Conservation (phyloP, 2,113 vertebrate species). For the Poeciliopsis prolifica region DNA sequence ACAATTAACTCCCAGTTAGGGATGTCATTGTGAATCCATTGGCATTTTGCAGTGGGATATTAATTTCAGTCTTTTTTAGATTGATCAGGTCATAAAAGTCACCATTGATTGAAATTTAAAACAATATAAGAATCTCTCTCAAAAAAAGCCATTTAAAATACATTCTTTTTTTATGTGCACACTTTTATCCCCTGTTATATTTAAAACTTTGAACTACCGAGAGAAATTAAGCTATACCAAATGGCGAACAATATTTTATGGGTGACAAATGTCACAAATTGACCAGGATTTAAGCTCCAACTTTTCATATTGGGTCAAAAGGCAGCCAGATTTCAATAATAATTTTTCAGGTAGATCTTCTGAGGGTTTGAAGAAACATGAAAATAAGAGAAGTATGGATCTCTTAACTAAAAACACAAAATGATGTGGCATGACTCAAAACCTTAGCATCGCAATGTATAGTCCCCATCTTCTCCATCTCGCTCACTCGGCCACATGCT, state of each 20-base stretch:
- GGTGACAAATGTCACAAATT: neutral
- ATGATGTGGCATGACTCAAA: neutral
- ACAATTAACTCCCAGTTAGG: too few species aligned
- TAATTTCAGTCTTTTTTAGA: neutral
- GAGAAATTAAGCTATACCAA: neutral
- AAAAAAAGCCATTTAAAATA: too few species aligned
- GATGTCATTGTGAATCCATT: too few species aligned
- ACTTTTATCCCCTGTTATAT: neutral
- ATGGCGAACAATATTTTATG: neutral
- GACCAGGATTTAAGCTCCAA: neutral
- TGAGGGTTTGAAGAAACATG: neutral
- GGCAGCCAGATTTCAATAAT: neutral
- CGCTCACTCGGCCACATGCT: slow-evolving; percentile 52
- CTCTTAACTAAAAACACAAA: neutral
- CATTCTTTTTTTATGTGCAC: neutral
- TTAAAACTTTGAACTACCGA: neutral
- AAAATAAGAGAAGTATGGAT: neutral
- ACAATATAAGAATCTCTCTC: neutral
- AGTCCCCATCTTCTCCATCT: slow-evolving; percentile 35
- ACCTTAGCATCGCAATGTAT: neutral
- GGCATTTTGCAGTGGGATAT: too few species aligned
- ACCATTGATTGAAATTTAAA: too few species aligned
- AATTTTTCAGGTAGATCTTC: neutral
- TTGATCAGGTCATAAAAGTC: neutral
- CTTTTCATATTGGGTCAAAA: neutral